These are phyloP conservation scores for Crotalus tigris DNA, from an alignment of 2,113 vertebrate genomes.

Conservation along the genomic window DNA sequence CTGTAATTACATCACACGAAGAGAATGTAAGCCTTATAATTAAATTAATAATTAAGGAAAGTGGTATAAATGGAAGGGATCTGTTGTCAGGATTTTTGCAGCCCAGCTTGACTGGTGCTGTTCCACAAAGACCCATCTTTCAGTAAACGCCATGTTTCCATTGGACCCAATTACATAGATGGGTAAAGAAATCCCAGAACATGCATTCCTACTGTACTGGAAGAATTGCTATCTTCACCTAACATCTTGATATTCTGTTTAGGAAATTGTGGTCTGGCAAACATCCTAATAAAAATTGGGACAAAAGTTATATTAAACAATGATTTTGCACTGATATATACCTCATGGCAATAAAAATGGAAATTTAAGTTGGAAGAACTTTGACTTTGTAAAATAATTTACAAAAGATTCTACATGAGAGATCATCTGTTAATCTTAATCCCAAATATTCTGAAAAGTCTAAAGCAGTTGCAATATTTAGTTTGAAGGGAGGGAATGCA, in stretches of 20 bases:
- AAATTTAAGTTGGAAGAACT: neutral
- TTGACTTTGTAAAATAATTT: neutral
- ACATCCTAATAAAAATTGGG: neutral
- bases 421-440: neutral
- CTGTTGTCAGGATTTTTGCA: neutral
- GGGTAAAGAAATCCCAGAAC: neutral
- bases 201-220: too few species aligned
- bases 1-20: neutral
- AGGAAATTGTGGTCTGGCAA: neutral
- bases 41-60: neutral
- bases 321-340: neutral
- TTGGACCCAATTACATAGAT: too few species aligned
- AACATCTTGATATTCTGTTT: neutral
- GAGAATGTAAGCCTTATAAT: neutral
- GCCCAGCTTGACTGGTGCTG: neutral
- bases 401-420: neutral
- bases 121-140: neutral
- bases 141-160: neutral
- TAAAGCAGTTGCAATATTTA: neutral
- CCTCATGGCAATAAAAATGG: neutral
- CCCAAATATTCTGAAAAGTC: neutral
- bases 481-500: neutral
- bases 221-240: neutral
- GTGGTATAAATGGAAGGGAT: neutral
- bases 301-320: neutral